These are phyloP conservation scores for Perca flavescens DNA, from an alignment of 2,113 vertebrate genomes.

Conservation along the genomic window DNA sequence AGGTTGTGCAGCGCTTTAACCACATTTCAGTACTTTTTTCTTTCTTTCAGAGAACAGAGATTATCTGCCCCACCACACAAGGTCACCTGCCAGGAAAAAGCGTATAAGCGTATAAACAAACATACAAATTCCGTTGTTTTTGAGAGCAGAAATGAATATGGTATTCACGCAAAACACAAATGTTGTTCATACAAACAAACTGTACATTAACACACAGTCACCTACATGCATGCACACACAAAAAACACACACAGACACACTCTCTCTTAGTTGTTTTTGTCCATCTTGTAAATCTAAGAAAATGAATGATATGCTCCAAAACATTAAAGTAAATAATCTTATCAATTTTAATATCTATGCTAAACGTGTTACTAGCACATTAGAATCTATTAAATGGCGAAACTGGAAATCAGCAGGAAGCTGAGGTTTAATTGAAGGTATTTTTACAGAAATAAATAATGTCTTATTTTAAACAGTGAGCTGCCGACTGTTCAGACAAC, in stretches of 20 bases:
- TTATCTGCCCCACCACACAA: not conserved
- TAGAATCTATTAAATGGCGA: conserved; percentile 19
- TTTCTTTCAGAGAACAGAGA: not conserved
- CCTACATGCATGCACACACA: not conserved
- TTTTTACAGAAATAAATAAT: conserved; percentile 39
- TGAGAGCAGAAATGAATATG: not conserved
- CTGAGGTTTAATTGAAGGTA: conserved; percentile 11
- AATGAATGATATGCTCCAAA: conserved; percentile 19
- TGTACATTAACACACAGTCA: conserved; percentile 3
- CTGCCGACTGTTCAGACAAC: conserved; percentile 37
- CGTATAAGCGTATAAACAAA: not conserved
- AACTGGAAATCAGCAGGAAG: conserved; percentile 12
- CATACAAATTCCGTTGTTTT: not conserved
- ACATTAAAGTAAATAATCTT: conserved; percentile 32
- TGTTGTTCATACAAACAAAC: not conserved
- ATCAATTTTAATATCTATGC: conserved; percentile 28
- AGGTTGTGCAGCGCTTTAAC: not conserved
- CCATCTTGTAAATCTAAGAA: conserved; percentile 13
- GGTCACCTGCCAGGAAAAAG: not conserved
- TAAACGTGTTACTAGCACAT: conserved; percentile 22
- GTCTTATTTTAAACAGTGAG: conserved; percentile 29
- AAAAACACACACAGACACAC: not conserved
- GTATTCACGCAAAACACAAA: not conserved
- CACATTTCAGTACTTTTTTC: not conserved
- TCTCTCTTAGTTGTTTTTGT: not conserved